These are phyloP conservation scores for Agonopterix subpropinquella DNA, from an alignment of 2,888 invertebrate species.

Conservation along the genomic window DNA sequence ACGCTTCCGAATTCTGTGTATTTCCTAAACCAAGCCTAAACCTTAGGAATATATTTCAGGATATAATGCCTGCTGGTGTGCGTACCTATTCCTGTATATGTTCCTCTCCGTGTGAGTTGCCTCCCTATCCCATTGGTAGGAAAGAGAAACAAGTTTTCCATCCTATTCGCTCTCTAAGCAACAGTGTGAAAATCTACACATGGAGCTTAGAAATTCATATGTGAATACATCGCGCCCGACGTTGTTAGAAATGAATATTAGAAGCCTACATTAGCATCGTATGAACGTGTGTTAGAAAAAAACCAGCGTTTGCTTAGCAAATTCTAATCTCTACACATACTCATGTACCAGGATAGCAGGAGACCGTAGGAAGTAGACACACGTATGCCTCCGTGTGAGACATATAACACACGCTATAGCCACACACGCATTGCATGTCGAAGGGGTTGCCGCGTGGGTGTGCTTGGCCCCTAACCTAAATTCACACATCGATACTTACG, in stretches of 20 bases:
- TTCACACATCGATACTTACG: slow-evolving; percentile 39
- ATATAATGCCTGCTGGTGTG: too few relatives aligned
- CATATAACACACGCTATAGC: slow-evolving; percentile 53
- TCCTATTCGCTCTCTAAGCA: slow-evolving; percentile 17
- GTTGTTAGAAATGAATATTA: slow-evolving; percentile 23
- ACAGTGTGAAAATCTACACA: slow-evolving; percentile 11
- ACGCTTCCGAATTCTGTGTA: too few relatives aligned
- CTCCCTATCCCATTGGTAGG: slow-evolving; percentile 6
- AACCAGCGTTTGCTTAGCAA: slow-evolving; percentile 69
- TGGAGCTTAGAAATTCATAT: slow-evolving; percentile 12
- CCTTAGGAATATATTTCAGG: too few relatives aligned
- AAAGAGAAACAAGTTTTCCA: slow-evolving; percentile 11
- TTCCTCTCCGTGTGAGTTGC: slow-evolving; percentile 18
- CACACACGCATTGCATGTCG: slow-evolving; percentile 58
- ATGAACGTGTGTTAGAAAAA: slow-evolving; percentile 62
- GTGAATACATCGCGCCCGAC: slow-evolving; percentile 1
- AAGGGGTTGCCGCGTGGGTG: slow-evolving; percentile 52
- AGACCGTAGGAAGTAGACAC: slow-evolving; percentile 44
- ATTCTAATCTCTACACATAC: slow-evolving; percentile 76
- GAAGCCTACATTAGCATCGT: slow-evolving; percentile 39
- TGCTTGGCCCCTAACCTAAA: slow-evolving; percentile 46
- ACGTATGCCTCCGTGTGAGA: slow-evolving; percentile 59
- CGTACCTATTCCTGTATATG: too few relatives aligned
- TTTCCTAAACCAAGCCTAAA: too few relatives aligned
- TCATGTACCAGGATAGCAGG: slow-evolving; percentile 62